phyloP scores from a whole-genome alignment of 2,113 vertebrate genomes.

The Spermophilus dauricus region DNA sequence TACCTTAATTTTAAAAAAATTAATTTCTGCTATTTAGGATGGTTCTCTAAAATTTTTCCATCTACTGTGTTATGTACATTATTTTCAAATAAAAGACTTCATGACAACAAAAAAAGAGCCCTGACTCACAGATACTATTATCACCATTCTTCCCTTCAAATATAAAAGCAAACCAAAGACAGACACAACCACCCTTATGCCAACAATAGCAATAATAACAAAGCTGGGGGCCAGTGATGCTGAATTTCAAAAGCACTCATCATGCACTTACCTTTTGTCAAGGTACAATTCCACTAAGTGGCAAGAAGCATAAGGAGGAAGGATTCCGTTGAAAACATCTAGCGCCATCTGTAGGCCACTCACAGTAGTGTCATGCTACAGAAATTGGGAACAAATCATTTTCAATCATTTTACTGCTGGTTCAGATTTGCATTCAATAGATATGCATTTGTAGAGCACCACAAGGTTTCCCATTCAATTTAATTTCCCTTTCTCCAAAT shows the following conservation, averaged over 20 bases:
- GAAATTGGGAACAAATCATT: constrained; percentile 41
- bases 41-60: neutral
- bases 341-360: constrained; percentile 93
- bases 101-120: neutral
- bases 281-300: constrained; percentile 94
- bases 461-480: neutral
- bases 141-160: neutral
- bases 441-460: neutral
- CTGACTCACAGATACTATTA: neutral
- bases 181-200: neutral
- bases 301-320: constrained; percentile 94
- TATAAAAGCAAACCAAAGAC: neutral
- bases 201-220: neutral
- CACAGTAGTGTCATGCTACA: constrained; percentile 92
- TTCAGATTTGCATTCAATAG: neutral
- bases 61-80: neutral
- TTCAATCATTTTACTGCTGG: neutral
- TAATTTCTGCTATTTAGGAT: neutral
- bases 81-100: neutral
- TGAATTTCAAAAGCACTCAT: constrained; percentile 22
- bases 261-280: constrained; percentile 91
- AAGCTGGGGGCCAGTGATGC: neutral
- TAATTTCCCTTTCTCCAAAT: neutral
- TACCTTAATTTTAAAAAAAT: neutral
- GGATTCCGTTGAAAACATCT: constrained; percentile 90